Evolutionary conservation across 1,140 invertebrate genomes (phyloP).

Genomic region (Drosophila virilis): DNA sequence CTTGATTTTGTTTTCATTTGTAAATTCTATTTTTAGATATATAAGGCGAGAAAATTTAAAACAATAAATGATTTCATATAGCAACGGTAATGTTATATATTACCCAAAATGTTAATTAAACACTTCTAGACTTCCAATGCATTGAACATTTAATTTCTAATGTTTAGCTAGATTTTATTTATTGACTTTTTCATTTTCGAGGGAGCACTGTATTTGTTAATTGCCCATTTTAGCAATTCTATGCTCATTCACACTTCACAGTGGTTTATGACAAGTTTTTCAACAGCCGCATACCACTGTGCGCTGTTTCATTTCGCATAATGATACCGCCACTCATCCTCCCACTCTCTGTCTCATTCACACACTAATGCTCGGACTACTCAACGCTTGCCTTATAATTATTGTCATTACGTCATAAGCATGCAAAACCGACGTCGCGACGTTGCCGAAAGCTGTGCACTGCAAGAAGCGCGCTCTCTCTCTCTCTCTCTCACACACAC

Average conservation of each 20-base stretch:
- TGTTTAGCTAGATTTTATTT: not conserved
- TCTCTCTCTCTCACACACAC: constrained; percentile 1
- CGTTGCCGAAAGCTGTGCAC: constrained; percentile 29
- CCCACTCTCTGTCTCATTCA: not conserved
- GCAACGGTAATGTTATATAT: no score
- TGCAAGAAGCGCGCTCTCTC: constrained; percentile 9
- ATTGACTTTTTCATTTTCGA: not conserved
- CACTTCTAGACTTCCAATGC: no score
- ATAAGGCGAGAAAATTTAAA: no score
- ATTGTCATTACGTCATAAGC: constrained; percentile 74
- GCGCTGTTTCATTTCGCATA: constrained; percentile 28
- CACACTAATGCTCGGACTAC: constrained; percentile 2
- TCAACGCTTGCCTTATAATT: constrained; percentile 46
- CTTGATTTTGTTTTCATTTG: no score
- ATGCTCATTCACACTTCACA: constrained; percentile 1
- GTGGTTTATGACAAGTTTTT: not conserved
- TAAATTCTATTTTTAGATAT: no score
- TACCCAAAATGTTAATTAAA: no score
- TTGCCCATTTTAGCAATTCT: not conserved
- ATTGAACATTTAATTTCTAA: not conserved
- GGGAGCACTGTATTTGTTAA: not conserved
- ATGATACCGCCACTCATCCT: constrained; percentile 28
- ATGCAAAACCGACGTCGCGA: constrained; percentile 33
- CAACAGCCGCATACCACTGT: constrained; percentile 10
- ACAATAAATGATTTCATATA: no score